Base-by-base conservation (phyloP, 2,888 invertebrate genomes). In the Nomada ruficornis region DNA sequence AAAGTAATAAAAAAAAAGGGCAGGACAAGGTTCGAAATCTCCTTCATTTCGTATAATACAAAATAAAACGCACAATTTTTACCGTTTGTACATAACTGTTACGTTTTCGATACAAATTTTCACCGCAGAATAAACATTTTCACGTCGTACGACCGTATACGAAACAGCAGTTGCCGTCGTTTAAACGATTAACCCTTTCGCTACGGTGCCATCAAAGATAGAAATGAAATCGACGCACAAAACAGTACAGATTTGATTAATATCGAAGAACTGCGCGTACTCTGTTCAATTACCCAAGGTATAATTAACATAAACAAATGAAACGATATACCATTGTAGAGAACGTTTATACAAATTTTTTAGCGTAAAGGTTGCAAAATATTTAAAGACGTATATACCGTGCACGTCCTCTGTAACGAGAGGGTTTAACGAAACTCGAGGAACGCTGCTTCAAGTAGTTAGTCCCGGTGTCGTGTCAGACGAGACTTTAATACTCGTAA, bases 371-470 rank as follows among this genome's bases (percentile, higher is more conserved):
- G 36, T 36, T 36, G 36, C 36, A 0, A 36, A 36, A 36, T 7
- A 7, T 36, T 36, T 5, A 36, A 7, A 36, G 36, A 36, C 36
- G 36, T 29, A 29, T 4, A 29, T 4, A 5, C 29, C 29, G 29
- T 36, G 36, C 7, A 36, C 36, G 36, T 36, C 36, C 36, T 36
- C 36, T 36, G 36, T 5, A 5, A 36, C 36, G 36, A 36, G 36
- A 36, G 7, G 36, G 7, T 36, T 36, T 7, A 15, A 52, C 11
- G 15, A 13, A 20, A 23, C 13, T 76, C 60, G 78, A 65, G 79
- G 65, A 80, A 80, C 70, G 55, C 47, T 80, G 79, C 70, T 80
- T 80, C 26, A 54, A 78, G 78, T 78, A 77, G 59, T 50, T 36
- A 42, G 42, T 60, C 9, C 13, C 70, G 18, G 13, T 54, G 59